phyloP scores from a whole-genome alignment of 1,140 invertebrate species.

The Akabosia matsudoensis region DNA sequence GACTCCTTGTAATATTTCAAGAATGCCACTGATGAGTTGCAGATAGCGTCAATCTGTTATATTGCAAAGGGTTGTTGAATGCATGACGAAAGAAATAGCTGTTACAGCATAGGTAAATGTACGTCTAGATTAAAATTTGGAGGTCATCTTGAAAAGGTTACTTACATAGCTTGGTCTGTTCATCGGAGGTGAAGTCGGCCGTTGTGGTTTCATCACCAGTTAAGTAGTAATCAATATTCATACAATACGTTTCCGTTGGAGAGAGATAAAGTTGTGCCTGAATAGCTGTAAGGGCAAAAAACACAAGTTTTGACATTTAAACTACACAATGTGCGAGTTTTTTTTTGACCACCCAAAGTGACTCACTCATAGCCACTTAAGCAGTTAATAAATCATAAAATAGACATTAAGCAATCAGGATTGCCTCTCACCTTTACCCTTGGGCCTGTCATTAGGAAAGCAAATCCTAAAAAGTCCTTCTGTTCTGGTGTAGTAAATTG shows the following conservation, averaged over 20 bases:
- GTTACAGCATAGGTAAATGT: too few species aligned
- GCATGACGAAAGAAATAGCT: too few species aligned
- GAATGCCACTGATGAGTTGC: too few species aligned
- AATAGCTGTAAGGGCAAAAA: conserved; percentile 51
- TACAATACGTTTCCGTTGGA: conserved; percentile 89
- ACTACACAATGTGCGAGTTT: neutral
- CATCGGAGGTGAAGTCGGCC: conserved; percentile 72
- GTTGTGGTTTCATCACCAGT: conserved; percentile 73
- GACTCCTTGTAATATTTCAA: too few species aligned
- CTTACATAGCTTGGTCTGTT: conserved; percentile 79
- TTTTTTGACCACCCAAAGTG: too few species aligned
- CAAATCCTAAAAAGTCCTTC: conserved; percentile 86
- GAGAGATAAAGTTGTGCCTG: conserved; percentile 84
- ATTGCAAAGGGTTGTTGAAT: too few species aligned
- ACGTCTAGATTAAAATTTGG: too few species aligned
- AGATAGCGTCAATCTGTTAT: too few species aligned
- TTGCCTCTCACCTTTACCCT: conserved; percentile 63
- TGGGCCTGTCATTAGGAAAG: conserved; percentile 81
- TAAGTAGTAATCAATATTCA: conserved; percentile 90
- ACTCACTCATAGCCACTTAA: too few species aligned
- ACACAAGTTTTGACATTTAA: conserved; percentile 32
- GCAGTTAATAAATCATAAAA: neutral
- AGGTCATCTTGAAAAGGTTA: too few species aligned
- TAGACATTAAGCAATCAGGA: neutral
- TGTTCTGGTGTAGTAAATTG: conserved; percentile 79